Evolutionary conservation across 2,113 vertebrate species (phyloP).

Genomic region (Menidia beryllina): DNA sequence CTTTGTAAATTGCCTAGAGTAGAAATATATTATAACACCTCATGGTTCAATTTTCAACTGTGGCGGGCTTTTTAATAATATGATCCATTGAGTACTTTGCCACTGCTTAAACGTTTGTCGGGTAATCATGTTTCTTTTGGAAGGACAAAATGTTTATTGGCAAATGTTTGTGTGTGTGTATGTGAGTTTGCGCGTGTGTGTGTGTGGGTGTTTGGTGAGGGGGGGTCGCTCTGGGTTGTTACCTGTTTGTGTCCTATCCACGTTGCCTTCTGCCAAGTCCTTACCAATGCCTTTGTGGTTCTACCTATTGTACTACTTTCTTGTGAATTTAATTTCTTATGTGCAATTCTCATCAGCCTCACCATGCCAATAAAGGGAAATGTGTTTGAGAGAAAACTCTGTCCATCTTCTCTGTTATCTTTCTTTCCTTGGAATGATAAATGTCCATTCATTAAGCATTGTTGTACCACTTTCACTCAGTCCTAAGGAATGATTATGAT

Average conservation of each 20-base stretch:
- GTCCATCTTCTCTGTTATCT: conserved; percentile 39
- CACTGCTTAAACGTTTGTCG: conserved; percentile 88
- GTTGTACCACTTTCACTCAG: conserved; percentile 41
- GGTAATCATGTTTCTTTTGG: conserved; percentile 88
- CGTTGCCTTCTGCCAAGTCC: conserved; percentile 92
- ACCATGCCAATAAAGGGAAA: conserved; percentile 99
- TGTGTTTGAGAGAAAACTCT: conserved; percentile 88
- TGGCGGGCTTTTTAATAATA: conserved; percentile 90
- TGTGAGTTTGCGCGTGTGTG: conserved; percentile 41
- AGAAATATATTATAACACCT: conserved; percentile 95
- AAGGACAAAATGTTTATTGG: conserved; percentile 86
- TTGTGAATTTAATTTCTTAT: conserved; percentile 95
- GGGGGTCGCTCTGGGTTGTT: conserved; percentile 76
- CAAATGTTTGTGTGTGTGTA: conserved; percentile 39
- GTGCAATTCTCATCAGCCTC: conserved; percentile 98
- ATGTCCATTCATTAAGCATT: conserved; percentile 41
- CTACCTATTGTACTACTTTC: conserved; percentile 95
- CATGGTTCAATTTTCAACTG: conserved; percentile 91
- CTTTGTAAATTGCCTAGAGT: conserved; percentile 98
- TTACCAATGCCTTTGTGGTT: conserved; percentile 97
- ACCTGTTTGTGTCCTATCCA: conserved; percentile 87
- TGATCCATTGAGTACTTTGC: conserved; percentile 89
- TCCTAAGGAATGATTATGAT: conserved; percentile 40
- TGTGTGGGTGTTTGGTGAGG: neutral
- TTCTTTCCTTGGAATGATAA: conserved; percentile 41